Percentiles rank a stretch among this genome's conserved stretches.
These are phyloP conservation scores for Alauda arvensis DNA, from an alignment of 2,797 vertebrate species.

Conservation along the genomic window DNA sequence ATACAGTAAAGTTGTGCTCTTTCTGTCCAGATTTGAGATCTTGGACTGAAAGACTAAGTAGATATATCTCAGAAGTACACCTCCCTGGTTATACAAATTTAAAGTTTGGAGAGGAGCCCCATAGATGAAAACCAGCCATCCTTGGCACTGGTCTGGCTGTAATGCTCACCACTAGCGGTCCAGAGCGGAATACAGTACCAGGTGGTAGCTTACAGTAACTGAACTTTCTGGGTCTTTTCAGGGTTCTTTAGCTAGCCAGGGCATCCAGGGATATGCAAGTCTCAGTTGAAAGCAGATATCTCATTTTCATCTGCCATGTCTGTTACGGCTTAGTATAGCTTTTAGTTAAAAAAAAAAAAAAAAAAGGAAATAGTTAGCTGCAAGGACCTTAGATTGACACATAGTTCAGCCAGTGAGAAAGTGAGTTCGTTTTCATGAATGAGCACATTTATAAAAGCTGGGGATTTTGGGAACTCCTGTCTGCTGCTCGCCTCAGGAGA, in stretches of 20 bases:
- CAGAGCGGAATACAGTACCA: neutral
- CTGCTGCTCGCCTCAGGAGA: no score
- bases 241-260: neutral
- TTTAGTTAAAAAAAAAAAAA: no score
- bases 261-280: neutral
- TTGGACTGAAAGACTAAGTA: neutral
- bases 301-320: neutral
- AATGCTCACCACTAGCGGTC: neutral
- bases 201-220: neutral
- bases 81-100: neutral
- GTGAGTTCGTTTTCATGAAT: no score
- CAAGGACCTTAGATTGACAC: no score
- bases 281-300: slow-evolving; percentile 6
- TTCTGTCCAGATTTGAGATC: neutral
- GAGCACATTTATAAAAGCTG: no score
- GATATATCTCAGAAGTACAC: neutral
- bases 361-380: no score
- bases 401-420: no score
- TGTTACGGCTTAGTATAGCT: no score
- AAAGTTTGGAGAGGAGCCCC: neutral
- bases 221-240: neutral
- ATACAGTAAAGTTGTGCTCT: neutral
- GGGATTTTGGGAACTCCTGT: no score
- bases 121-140: neutral
- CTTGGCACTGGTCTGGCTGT: neutral